phyloP scores from a whole-genome alignment of 2,113 vertebrate genomes.

The Grantiella picta region DNA sequence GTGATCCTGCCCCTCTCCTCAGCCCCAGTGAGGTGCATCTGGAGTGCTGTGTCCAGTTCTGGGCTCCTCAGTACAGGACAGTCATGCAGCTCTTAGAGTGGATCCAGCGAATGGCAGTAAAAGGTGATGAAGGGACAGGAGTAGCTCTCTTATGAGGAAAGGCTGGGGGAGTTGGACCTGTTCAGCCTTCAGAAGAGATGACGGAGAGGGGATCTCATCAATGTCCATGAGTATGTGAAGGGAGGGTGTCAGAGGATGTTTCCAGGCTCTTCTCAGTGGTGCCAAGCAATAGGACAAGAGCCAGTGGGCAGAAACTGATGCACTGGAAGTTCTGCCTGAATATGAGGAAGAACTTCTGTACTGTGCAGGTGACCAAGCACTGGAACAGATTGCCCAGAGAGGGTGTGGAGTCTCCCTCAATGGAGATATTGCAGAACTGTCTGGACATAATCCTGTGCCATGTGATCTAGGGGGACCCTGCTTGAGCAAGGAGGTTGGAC shows the following conservation, averaged over 20 bases:
- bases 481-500: not conserved
- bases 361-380: not conserved
- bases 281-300: not conserved
- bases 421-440: not conserved
- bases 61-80: not conserved
- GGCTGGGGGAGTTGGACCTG: not conserved
- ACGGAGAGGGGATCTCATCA: not conserved
- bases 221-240: not conserved
- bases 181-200: not conserved
- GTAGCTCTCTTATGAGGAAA: not conserved
- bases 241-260: not conserved
- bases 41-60: not conserved
- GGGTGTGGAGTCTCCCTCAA: not conserved
- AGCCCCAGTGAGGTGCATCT: not conserved
- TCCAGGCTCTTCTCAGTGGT: not conserved
- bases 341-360: not conserved
- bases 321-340: not conserved
- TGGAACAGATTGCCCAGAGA: not conserved
- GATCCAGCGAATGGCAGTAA: not conserved
- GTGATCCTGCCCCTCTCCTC: not conserved
- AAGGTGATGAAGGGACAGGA: not conserved
- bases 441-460: not conserved
- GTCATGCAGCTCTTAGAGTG: accelerated
- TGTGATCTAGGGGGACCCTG: not conserved
- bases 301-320: not conserved